A percentile compares a stretch with the other conserved stretches of the same genome.
phyloP scores from a whole-genome alignment of 2,888 invertebrate species.

The Rhimphoctona megacephalus region DNA sequence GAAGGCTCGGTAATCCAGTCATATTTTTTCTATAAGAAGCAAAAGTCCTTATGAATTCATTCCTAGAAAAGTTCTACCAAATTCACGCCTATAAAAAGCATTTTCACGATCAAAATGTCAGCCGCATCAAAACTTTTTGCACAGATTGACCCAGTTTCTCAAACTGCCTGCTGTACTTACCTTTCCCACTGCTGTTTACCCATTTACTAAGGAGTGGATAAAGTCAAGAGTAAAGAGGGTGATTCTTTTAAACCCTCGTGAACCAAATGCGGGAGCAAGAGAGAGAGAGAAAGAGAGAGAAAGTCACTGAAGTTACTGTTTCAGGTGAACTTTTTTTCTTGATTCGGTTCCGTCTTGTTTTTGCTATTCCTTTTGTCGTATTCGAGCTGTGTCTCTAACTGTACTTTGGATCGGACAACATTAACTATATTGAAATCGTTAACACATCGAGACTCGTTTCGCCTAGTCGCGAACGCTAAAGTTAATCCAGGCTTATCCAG shows the following conservation, averaged over 20 bases:
- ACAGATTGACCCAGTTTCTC: slow-evolving; percentile 9
- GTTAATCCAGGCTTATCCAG: slow-evolving; percentile 52
- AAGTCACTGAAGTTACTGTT: slow-evolving; percentile 42
- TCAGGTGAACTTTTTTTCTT: slow-evolving; percentile 33
- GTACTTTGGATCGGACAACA: slow-evolving; percentile 50
- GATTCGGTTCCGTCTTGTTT: slow-evolving; percentile 8
- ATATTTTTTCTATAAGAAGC: background rate
- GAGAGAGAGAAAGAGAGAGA: background rate
- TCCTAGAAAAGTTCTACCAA: background rate
- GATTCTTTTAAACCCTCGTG: slow-evolving; percentile 59
- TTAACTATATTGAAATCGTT: slow-evolving; percentile 55
- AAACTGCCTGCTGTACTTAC: background rate
- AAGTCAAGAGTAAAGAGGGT: slow-evolving; percentile 51
- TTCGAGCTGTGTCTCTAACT: slow-evolving; percentile 34
- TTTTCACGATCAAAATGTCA: background rate
- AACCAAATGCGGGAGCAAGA: background rate
- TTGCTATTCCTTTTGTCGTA: slow-evolving; percentile 22
- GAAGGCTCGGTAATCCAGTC: background rate
- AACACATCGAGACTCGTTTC: slow-evolving; percentile 45
- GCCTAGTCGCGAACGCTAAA: slow-evolving; percentile 43
- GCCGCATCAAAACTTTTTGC: slow-evolving; percentile 10
- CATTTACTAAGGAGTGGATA: slow-evolving; percentile 54
- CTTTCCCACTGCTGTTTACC: slow-evolving; percentile 34
- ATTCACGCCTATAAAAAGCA: background rate
- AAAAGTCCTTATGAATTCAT: background rate